Percentiles rank a stretch among this genome's conserved stretches.
Evolutionary conservation across 1,140 invertebrate genomes (phyloP).

Genomic region (Cherax destructor): DNA sequence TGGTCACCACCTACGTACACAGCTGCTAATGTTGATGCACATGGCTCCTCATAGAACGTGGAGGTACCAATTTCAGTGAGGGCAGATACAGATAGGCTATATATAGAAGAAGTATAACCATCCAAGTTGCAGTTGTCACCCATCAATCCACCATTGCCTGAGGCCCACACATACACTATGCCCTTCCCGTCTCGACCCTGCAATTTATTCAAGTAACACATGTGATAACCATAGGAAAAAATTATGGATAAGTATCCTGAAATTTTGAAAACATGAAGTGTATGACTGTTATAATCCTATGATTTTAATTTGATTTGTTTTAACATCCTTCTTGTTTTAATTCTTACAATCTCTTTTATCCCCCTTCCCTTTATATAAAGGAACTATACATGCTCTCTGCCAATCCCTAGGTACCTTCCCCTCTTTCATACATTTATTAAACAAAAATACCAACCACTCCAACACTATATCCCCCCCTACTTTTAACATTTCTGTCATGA

Average conservation of each 20-base stretch:
- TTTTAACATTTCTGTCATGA: too few relatives aligned
- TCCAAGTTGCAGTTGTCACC: conserved; percentile 94
- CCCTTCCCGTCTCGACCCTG: conserved; percentile 90
- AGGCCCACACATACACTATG: conserved; percentile 93
- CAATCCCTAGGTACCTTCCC: too few relatives aligned
- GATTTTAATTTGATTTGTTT: background rate
- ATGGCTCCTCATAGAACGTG: conserved; percentile 93
- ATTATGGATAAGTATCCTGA: background rate
- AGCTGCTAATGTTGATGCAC: conserved; percentile 89
- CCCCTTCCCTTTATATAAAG: too few relatives aligned
- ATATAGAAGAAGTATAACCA: conserved; percentile 90
- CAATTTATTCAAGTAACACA: background rate
- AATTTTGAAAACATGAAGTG: background rate
- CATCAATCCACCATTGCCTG: conserved; percentile 90
- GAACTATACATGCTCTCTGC: too few relatives aligned
- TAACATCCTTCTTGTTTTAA: too few relatives aligned
- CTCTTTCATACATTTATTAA: too few relatives aligned
- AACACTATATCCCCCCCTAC: too few relatives aligned
- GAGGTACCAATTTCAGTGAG: conserved; percentile 88
- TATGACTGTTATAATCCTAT: background rate
- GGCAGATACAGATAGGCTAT: conserved; percentile 91
- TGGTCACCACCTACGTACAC: conserved; percentile 92
- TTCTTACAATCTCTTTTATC: too few relatives aligned
- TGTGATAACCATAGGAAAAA: too few relatives aligned
- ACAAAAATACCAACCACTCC: too few relatives aligned